A percentile compares a stretch with the other conserved stretches of the same genome.
Conservation (phyloP, 1,140 invertebrate genomes). For the Polypedilum pembai region DNA sequence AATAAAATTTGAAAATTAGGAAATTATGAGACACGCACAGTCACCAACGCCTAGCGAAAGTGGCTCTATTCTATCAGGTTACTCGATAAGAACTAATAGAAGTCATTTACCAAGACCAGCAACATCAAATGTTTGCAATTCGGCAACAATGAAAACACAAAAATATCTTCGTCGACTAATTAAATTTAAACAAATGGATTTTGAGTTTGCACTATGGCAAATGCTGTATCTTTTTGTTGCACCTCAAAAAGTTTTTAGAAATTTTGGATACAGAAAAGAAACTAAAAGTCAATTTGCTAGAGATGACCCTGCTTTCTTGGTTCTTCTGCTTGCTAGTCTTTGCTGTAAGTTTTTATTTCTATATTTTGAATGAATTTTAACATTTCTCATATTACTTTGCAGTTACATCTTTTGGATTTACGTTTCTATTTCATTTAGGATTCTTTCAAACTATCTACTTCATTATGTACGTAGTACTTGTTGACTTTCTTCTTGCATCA, state of each 20-base stretch:
- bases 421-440: conserved; percentile 66
- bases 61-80: not conserved
- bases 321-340: conserved; percentile 80
- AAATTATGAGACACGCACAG: not conserved
- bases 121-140: conserved; percentile 54
- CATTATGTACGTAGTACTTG: conserved; percentile 84
- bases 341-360: conserved; percentile 56
- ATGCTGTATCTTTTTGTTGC: conserved; percentile 93
- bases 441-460: conserved; percentile 77
- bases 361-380: conserved; percentile 32
- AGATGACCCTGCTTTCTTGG: conserved; percentile 98
- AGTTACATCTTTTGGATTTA: conserved; percentile 88
- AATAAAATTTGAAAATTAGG: not conserved
- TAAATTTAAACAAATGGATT: conserved; percentile 98
- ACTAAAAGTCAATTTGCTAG: conserved; percentile 98
- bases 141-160: conserved; percentile 83
- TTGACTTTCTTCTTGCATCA: conserved; percentile 89
- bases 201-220: conserved; percentile 98
- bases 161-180: conserved; percentile 86
- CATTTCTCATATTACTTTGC: conserved; percentile 41
- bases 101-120: conserved; percentile 51
- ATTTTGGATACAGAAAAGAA: conserved; percentile 98
- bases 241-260: conserved; percentile 96
- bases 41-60: not conserved
- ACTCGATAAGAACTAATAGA: conserved; percentile 37